Evolutionary conservation across 2,113 vertebrate species (phyloP), one percentile per base, ranked within the genome.

Genomic region (Dascyllus trimaculatus): DNA sequence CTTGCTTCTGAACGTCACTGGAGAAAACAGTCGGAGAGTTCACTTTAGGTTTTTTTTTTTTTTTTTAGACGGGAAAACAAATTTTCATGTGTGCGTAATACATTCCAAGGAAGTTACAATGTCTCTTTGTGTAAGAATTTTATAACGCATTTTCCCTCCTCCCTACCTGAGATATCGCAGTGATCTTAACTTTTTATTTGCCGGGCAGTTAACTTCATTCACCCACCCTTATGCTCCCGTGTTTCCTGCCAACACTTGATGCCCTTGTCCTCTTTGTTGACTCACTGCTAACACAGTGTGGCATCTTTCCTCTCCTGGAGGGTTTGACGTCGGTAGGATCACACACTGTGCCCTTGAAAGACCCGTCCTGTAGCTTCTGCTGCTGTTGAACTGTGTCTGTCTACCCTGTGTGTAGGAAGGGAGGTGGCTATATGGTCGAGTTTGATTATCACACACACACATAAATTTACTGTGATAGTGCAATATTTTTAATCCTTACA

Each of bases 261-360:
- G 80, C 57, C 86, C 66, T 84, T 78, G 73, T 59, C 67, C 63
- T 78, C 76, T 79, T 64, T 71, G 68, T 81, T 67, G 79, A 82
- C 71, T 87, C 74, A 74, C 82, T 48, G 5, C 82, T 81, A 89
- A 86, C 85, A 46, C 80, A 73, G 56, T 66, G 88, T 88, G 87
- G 76, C 82, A 73, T 88, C 82, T 76, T 71, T 60, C 13, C 65
- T 68, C 73, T 87, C 86, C 85, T 84, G 74, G 72, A 85, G 81
- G 91, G 76, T 62, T 60, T 78, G 84, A 85, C 70, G 66, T 80
- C n/a, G 82, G 45, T 59, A 65, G 54, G 49, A 80, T 77, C 71
- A 72, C 88, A 84, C 84, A 24, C 66, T 29, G 74, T 38, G 73
- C 65, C 75, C 88, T 88, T 89, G 82, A 88, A 72, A 79, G 57